Conservation (phyloP, 1,140 invertebrate genomes). For the Teleopsis dalmanni region DNA sequence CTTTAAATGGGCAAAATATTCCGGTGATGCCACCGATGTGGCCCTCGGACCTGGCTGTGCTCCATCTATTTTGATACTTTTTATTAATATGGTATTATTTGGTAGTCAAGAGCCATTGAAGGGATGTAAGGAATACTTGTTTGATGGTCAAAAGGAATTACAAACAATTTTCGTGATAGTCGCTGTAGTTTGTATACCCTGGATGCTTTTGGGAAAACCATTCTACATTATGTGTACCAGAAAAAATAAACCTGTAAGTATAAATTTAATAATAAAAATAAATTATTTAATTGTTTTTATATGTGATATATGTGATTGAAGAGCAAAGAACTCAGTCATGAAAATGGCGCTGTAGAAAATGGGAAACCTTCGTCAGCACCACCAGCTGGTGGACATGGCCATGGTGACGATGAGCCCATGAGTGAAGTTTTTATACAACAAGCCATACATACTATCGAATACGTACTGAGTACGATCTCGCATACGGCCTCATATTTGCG, state of each 20-base stretch:
- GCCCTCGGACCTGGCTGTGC: slow-evolving; percentile 60
- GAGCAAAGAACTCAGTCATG: background rate
- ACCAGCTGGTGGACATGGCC: slow-evolving; percentile 24
- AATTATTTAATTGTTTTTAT: background rate
- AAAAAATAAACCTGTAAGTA: background rate
- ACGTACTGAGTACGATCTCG: slow-evolving; percentile 89
- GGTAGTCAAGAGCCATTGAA: slow-evolving; percentile 40
- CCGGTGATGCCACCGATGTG: slow-evolving; percentile 46
- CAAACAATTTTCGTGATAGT: slow-evolving; percentile 67
- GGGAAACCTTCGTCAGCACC: background rate
- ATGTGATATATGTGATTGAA: too few relatives aligned
- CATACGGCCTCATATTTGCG: slow-evolving; percentile 95
- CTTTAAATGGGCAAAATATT: slow-evolving; percentile 80
- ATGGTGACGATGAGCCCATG: slow-evolving; percentile 56
- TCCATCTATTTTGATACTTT: slow-evolving; percentile 78
- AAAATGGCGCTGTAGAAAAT: background rate
- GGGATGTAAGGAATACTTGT: slow-evolving; percentile 66
- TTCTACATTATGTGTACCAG: slow-evolving; percentile 50
- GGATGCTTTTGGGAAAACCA: slow-evolving; percentile 89
- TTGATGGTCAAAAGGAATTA: slow-evolving; percentile 58
- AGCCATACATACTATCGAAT: slow-evolving; percentile 94
- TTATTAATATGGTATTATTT: slow-evolving; percentile 88
- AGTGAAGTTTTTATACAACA: slow-evolving; percentile 87
- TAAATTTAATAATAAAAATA: background rate
- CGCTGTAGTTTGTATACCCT: slow-evolving; percentile 78